Evolutionary conservation across 1,140 invertebrate species (phyloP), one percentile per base, ranked within the genome.

Genomic region (Aradophagus sp.): DNA sequence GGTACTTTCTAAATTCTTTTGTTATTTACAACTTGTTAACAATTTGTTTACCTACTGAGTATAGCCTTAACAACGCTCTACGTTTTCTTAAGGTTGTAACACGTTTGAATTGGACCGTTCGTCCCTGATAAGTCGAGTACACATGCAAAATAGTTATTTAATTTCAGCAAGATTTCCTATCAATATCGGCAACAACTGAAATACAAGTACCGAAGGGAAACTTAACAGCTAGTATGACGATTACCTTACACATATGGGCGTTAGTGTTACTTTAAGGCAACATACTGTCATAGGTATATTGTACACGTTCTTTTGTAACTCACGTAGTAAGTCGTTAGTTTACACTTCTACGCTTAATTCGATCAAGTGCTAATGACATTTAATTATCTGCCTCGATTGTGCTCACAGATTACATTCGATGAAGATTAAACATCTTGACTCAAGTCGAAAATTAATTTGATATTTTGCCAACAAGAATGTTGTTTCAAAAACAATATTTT

Each of bases 191-290:
- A 35, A 34, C n/a, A 1, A 13, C 12, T 16, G 17, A 47, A 39
- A 41, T 36, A n/a, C 44, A 42, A 42, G 23, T 32, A 27, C 15
- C 10, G 2, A 45, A 17, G 0, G 27, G 13, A 41, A 32, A 42
- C 52, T 58, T 58, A 67, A 35, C 26, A 23, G 11, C 39, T 67
- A 67, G 35, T 52, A 66, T 19, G 36, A 50, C 50, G 15, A 52
- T 53, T 59, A 52, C 47, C 29, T 67, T 61, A 47, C 35, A 55
- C 13, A 39, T 48, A 53, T 41, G 47, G 48, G 48, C 32, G 34
- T 67, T 67, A 67, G 16, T 67, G 59, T 59, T 61, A 55, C 36
- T 59, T 59, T 68, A 68, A 68, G 65, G 65, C 65, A 68, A 68
- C 65, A 61, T 61, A 61, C 47, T 44, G 35, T 67, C 32, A 61